phyloP scores from a whole-genome alignment of 2,113 vertebrate species.

The Dromiciops gliroides region DNA sequence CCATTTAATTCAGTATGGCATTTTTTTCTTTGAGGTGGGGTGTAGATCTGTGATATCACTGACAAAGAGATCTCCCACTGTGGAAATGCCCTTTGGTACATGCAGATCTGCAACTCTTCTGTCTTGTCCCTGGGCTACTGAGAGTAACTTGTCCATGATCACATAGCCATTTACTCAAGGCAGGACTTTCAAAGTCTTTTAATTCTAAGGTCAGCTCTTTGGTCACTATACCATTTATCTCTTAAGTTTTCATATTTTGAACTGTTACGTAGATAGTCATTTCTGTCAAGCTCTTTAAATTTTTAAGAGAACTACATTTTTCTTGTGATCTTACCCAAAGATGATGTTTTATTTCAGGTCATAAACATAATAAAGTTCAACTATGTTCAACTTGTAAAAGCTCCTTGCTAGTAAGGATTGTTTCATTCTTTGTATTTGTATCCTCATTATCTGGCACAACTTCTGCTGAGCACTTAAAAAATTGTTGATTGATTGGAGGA shows the following conservation, averaged over 20 bases:
- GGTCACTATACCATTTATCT: background rate
- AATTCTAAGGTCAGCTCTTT: background rate
- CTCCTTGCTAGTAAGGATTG: background rate
- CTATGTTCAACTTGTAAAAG: background rate
- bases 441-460: background rate
- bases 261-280: background rate
- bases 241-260: background rate
- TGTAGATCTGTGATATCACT: background rate
- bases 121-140: background rate
- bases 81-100: background rate
- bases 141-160: background rate
- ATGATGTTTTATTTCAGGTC: background rate
- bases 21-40: background rate
- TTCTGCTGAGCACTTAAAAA: background rate
- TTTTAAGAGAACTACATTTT: background rate
- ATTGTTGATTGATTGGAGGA: background rate
- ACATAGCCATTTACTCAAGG: background rate
- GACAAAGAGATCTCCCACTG: background rate
- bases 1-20: background rate
- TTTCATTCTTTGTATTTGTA: background rate
- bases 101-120: background rate
- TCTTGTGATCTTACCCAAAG: background rate
- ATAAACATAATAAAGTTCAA: background rate
- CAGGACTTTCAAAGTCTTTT: background rate
- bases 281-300: background rate